Conservation (phyloP, 2,888 invertebrate genomes). For the Gerris lacustris region DNA sequence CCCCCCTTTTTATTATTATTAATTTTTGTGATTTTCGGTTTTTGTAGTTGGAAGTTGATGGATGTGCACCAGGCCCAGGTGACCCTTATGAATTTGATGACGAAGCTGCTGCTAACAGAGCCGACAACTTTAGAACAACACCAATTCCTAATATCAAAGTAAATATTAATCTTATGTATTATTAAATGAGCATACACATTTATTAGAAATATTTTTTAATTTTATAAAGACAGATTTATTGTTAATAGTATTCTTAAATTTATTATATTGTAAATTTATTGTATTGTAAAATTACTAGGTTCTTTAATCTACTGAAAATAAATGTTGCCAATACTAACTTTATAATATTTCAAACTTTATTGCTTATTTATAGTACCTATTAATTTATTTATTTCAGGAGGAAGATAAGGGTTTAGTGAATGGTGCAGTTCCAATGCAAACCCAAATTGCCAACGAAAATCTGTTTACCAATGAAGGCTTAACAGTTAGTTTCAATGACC, state of each 20-base stretch:
- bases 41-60: slow-evolving; percentile 35
- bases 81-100: slow-evolving; percentile 65
- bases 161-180: neutral
- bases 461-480: slow-evolving; percentile 80
- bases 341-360: no score
- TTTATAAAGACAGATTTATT: no score
- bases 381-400: slow-evolving; percentile 13
- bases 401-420: slow-evolving; percentile 24
- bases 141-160: slow-evolving; percentile 16
- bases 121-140: no score
- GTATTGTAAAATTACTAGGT: no score
- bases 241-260: no score
- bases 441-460: slow-evolving; percentile 38
- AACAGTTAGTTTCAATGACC: slow-evolving; percentile 74
- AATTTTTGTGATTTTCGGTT: neutral
- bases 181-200: no score
- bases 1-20: neutral
- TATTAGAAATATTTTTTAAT: no score
- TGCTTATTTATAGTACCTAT: no score
- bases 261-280: no score
- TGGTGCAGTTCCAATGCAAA: slow-evolving; percentile 18
- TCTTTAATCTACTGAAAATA: no score
- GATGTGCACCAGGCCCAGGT: slow-evolving; percentile 30
- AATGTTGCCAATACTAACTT: no score
- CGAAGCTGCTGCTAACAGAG: slow-evolving; percentile 39